Conservation (phyloP, 2,113 vertebrate genomes). For the Tilapia sparmanii region DNA sequence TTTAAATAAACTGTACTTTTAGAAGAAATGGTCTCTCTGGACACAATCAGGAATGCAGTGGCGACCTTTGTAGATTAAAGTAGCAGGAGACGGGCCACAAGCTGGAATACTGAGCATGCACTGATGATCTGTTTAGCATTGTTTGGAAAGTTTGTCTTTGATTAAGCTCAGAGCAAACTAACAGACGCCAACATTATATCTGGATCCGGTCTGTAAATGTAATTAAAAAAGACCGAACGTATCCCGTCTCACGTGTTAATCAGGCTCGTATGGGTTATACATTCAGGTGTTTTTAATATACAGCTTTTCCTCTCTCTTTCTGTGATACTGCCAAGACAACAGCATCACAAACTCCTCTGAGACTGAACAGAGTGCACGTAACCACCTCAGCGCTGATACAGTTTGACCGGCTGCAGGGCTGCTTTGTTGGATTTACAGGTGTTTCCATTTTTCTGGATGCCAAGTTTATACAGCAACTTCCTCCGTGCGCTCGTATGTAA, state of each 20-base stretch:
- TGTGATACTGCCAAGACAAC: neutral
- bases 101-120: neutral
- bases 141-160: neutral
- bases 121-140: neutral
- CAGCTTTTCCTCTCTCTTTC: neutral
- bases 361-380: neutral
- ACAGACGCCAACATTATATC: neutral
- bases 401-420: neutral
- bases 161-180: neutral
- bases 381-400: neutral
- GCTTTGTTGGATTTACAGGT: neutral
- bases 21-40: neutral
- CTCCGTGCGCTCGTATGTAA: accelerated
- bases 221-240: neutral
- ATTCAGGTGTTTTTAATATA: neutral
- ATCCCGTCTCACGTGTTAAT: neutral
- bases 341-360: neutral
- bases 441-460: neutral
- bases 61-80: neutral
- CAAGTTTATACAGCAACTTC: neutral
- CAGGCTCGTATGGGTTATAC: neutral
- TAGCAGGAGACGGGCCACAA: neutral
- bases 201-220: neutral
- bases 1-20: neutral
- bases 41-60: neutral